A percentile compares a stretch with the other conserved stretches of the same genome.
Conservation (phyloP, 2,888 invertebrate genomes). For the Apeira syringaria region DNA sequence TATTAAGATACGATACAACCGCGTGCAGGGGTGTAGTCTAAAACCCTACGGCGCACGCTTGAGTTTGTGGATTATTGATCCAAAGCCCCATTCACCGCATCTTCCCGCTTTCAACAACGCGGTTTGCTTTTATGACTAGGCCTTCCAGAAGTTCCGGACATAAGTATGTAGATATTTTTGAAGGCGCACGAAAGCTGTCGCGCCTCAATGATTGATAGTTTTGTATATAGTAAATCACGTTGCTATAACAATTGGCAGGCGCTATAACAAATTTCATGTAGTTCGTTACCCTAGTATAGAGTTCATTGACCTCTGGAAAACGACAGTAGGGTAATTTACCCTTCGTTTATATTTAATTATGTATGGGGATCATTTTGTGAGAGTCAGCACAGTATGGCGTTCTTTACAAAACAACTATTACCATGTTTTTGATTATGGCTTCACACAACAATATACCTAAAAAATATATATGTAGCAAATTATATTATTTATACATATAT, state of each 20-base stretch:
- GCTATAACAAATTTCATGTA: constrained; percentile 19
- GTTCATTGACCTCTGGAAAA: constrained; percentile 41
- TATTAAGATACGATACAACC: background rate
- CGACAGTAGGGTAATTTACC: constrained; percentile 43
- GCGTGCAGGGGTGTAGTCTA: background rate
- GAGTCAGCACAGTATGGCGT: background rate
- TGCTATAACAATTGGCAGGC: constrained; percentile 14
- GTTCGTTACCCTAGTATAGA: constrained; percentile 29
- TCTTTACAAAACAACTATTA: background rate
- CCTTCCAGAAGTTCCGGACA: no score
- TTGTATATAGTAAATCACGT: background rate
- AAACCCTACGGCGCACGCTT: constrained; percentile 16
- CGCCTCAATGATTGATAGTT: background rate
- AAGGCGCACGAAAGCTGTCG: no score
- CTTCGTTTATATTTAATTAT: constrained; percentile 39
- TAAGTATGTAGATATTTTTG: no score
- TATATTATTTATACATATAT: no score
- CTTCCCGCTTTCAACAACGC: constrained; percentile 7
- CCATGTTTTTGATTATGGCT: background rate
- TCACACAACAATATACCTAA: no score
- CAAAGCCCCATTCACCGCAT: constrained; percentile 13
- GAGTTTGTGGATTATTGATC: constrained; percentile 19
- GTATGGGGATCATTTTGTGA: constrained; percentile 27
- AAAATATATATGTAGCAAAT: no score
- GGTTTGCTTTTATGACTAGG: constrained; percentile 2